Evolutionary conservation across 2,888 invertebrate species (phyloP), one percentile per base, ranked within the genome.

Genomic region (Emesis furor): DNA sequence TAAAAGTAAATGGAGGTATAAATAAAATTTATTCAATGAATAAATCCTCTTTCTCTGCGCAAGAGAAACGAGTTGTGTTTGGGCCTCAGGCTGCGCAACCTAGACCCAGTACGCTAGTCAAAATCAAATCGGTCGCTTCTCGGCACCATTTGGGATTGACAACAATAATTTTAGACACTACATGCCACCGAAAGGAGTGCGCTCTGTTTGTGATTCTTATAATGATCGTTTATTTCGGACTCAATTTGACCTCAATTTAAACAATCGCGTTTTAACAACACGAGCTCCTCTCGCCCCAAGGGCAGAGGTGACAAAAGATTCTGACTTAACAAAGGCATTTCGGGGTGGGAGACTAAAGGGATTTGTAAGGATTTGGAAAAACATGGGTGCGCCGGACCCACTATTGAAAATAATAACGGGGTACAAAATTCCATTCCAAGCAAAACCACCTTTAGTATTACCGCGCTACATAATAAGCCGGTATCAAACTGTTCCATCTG

Each of bases 1-100:
- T 67, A 35, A 67, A 67, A 67, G 8, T 14, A 14, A 67, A 67
- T 67, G 67, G 32, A 14, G 67, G 67, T 67, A 24, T 67, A 32
- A 32, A 32, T 35, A 67, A 67, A 35, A 30, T 67, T 24, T 67
- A 32, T 67, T 30, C 30, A 17, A 3, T n/a, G 3, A 37, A 37
- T 37, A 65, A 65, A 30, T 24, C 32, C 17, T 65, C 67, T 14
- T 67, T 67, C 67, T 67, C 67, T 67, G 67, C 67, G 67, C 67
- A 67, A 67, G 67, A 67, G 67, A 67, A 14, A 30, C 17, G 67
- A 67, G 7, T 67, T 67, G 14, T 67, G 32, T 67, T 32, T 3
- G 67, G 67, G 32, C 32, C 32, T 30, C 67, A 67, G 32, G 67
- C 32, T 67, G 67, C 67, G 67, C 67, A 67, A 67, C 67, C 67